Conservation (phyloP, 2,888 invertebrate genomes). For the Aromia moschata region DNA sequence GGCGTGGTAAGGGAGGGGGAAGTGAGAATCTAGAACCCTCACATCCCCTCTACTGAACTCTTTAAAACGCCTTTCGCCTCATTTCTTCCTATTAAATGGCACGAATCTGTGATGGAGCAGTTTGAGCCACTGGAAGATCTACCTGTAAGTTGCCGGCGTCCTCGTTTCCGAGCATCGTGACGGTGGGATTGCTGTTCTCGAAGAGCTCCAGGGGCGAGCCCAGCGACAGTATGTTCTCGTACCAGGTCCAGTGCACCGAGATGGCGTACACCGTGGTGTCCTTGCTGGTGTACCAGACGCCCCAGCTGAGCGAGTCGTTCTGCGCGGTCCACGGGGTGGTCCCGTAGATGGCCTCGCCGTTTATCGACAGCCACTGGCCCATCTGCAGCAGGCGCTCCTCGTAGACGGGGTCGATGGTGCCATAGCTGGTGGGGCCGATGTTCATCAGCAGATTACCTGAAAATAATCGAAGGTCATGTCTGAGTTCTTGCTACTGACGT, state of each 20-base stretch:
- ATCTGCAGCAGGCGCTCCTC: constrained; percentile 83
- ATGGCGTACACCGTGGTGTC: constrained; percentile 71
- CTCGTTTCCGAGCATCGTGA: constrained; percentile 66
- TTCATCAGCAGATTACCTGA: constrained; percentile 84
- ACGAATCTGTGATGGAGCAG: no score
- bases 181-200: constrained; percentile 46
- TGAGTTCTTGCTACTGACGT: no score
- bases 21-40: no score
- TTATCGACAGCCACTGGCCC: constrained; percentile 82
- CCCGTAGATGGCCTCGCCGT: constrained; percentile 88
- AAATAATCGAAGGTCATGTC: no score
- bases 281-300: constrained; percentile 55
- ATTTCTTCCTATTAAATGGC: no score
- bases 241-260: constrained; percentile 71
- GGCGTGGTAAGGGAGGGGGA: no score
- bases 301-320: constrained; percentile 76
- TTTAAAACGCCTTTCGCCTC: no score
- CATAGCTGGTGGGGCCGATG: constrained; percentile 90
- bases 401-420: constrained; percentile 85
- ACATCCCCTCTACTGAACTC: no score
- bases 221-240: constrained; percentile 62
- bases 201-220: constrained; percentile 59
- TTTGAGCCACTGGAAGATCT: constrained; percentile 40
- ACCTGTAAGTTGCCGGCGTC: constrained; percentile 44
- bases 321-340: constrained; percentile 82